Base-by-base conservation (phyloP, 2,797 vertebrate genomes). In the Lacerta agilis region DNA sequence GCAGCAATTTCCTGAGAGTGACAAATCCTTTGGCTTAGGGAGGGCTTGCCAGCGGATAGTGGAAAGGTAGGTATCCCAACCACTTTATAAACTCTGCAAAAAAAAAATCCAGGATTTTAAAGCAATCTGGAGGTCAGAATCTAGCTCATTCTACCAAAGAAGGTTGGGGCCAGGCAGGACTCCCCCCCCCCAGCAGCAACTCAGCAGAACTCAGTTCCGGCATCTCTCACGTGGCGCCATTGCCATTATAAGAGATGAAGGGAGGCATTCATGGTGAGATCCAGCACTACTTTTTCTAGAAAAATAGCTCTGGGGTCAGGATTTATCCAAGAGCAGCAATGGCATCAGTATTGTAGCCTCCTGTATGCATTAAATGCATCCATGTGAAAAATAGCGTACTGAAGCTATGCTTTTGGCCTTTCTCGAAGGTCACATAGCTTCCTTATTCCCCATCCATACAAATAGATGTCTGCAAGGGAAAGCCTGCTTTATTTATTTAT, bases 51-150 rank as follows among this genome's bases (percentile, higher is more conserved):
- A 64, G 6, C 9, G 87, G 29, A 1, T 0, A 1, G 0, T 10
- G 61, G 6, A 58, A 18, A 49, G 71, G 29, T 79, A 66, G 5
- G 61, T 66, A 25, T 20, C 73, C 25, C 33, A 69, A 41, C 20
- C 71, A 67, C 0, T 80, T 85, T 36, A 0, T 1, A 85, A 27
- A 45, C 3, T 0, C 1, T 78, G 11, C 2, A 82, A 0, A 15
- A 15, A 78, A 29, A 5, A 66, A 33, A 33, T 17, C 10, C 7
- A 15, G 11, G 55, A 81, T 1, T 1, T 85, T 20, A n/a, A 76
- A 0, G 64, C 20, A 75, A 83, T 1, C 0, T 71, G 9, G 27
- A 2, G 2, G 66, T 1, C 8, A 87, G 90, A 87, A 76, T 82
- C 8, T 1, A 81, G 13, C 33, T 2, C 2, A 61, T 61, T 79